phyloP scores from a whole-genome alignment of 2,888 invertebrate genomes.

The Sylvicola fuscatus region DNA sequence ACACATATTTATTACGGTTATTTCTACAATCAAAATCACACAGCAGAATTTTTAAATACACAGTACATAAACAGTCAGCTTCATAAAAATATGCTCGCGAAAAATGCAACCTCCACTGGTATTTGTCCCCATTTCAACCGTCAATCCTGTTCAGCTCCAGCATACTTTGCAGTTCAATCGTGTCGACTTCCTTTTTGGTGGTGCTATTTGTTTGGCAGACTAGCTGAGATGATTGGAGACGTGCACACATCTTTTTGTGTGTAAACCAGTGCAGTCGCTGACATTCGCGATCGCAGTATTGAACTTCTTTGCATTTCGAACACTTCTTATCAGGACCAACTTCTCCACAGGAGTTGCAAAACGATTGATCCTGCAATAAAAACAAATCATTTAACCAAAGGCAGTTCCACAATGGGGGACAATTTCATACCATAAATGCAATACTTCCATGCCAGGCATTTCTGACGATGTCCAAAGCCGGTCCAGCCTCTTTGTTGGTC shows the following conservation, averaged over 20 bases:
- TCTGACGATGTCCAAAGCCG: conserved; percentile 48
- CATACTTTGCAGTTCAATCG: too few species aligned
- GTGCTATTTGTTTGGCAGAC: too few species aligned
- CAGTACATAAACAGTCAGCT: too few species aligned
- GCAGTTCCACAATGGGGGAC: too few species aligned
- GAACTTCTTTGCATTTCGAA: conserved; percentile 79
- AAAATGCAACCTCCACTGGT: too few species aligned
- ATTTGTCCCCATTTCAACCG: too few species aligned
- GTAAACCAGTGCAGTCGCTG: conserved; percentile 86
- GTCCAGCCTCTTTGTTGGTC: conserved; percentile 34
- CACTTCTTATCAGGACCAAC: conserved; percentile 84
- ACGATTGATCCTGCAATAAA: conserved; percentile 29
- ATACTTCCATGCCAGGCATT: conserved; percentile 77
- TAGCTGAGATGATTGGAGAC: conserved; percentile 29
- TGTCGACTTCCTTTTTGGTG: not conserved
- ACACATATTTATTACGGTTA: too few species aligned
- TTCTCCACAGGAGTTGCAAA: conserved; percentile 72
- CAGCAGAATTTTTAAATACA: too few species aligned
- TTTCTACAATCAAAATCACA: too few species aligned
- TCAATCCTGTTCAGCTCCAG: too few species aligned
- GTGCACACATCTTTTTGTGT: conserved; percentile 68
- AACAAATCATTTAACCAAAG: conserved; percentile 3
- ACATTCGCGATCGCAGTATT: conserved; percentile 88
- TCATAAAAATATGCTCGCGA: too few species aligned
- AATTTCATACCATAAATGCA: conserved; percentile 42